Evolutionary conservation across 2,113 vertebrate genomes (phyloP).

Genomic region (Corydoras sp.): DNA sequence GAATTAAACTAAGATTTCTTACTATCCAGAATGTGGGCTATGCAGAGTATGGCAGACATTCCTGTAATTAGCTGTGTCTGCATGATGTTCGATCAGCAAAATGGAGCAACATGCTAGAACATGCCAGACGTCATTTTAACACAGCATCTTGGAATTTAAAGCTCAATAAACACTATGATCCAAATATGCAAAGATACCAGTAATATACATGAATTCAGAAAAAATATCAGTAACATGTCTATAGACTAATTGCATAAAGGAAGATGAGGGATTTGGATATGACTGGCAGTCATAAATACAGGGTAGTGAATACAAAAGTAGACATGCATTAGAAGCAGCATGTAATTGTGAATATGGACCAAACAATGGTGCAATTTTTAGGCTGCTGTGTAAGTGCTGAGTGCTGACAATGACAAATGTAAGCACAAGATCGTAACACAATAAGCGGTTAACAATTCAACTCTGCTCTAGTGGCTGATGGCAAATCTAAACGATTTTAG

Average conservation of each 20-base stretch:
- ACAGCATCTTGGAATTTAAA: too few relatives aligned
- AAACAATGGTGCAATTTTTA: neutral
- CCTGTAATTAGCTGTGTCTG: neutral
- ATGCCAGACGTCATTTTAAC: neutral
- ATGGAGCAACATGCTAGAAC: neutral
- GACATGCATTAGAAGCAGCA: neutral
- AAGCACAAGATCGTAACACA: neutral
- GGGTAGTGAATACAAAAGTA: neutral
- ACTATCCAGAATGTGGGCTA: neutral
- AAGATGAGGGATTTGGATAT: too few relatives aligned
- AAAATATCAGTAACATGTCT: too few relatives aligned
- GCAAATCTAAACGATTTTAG: neutral
- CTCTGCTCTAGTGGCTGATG: neutral
- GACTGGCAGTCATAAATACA: neutral
- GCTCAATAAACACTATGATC: too few relatives aligned
- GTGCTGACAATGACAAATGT: neutral
- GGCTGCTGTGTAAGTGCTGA: too few relatives aligned
- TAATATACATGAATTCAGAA: too few relatives aligned
- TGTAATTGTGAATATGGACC: neutral
- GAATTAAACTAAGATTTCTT: too few relatives aligned
- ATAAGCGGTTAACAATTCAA: neutral
- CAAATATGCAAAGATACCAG: too few relatives aligned
- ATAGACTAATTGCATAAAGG: too few relatives aligned
- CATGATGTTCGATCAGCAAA: neutral
- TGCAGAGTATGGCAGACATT: neutral